These are phyloP conservation scores for Apotomis turbidana DNA, from an alignment of 2,888 invertebrate genomes.

Conservation along the genomic window DNA sequence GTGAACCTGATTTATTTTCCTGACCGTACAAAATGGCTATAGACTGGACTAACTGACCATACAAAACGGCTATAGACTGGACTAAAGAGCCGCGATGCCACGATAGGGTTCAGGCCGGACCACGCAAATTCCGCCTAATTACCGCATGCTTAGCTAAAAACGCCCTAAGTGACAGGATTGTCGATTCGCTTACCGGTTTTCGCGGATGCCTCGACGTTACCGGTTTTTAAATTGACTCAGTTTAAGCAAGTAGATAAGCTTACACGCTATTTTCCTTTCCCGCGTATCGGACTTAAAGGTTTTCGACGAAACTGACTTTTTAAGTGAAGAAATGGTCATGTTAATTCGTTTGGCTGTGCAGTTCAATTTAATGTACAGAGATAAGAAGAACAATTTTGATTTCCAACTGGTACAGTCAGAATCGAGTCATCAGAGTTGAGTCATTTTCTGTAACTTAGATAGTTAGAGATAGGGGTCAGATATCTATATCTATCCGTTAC, in stretches of 20 bases:
- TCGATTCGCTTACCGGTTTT: constrained; percentile 15
- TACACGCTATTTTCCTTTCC: constrained; percentile 15
- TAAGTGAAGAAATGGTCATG: neutral
- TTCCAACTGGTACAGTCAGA: no score
- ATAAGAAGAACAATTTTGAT: no score
- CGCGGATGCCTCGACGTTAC: constrained; percentile 23
- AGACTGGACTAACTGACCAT: neutral
- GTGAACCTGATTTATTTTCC: no score
- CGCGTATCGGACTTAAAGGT: neutral
- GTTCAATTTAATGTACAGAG: no score
- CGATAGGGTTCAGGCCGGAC: constrained; percentile 61
- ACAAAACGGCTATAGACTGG: constrained; percentile 1
- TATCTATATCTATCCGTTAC: no score
- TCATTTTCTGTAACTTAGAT: no score
- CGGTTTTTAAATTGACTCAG: constrained; percentile 27
- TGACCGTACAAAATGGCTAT: no score
- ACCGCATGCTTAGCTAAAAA: constrained; percentile 56
- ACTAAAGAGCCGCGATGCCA: constrained; percentile 64
- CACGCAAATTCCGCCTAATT: constrained; percentile 71
- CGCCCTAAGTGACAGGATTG: constrained; percentile 20
- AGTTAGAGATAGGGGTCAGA: no score
- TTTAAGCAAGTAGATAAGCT: constrained; percentile 22
- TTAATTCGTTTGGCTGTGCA: neutral
- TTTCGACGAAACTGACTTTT: constrained; percentile 9
- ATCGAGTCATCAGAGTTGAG: no score